A percentile compares a stretch with the other conserved stretches of the same genome.
Evolutionary conservation across 1,140 invertebrate genomes (phyloP).

Genomic region (Cydia strobilella): DNA sequence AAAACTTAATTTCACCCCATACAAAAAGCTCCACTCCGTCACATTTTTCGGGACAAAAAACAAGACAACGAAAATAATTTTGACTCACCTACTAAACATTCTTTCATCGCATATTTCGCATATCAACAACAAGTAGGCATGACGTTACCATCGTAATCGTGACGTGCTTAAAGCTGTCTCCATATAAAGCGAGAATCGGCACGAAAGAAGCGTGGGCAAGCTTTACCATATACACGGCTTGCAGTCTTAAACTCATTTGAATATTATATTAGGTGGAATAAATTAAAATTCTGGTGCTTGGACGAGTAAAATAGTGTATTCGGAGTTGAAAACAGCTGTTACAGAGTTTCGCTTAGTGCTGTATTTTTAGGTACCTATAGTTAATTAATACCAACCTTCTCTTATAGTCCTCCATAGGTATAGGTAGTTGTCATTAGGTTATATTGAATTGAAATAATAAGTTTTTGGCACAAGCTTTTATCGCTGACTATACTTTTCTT

Average conservation of each 20-base stretch:
- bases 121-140: not conserved
- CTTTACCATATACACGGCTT: not conserved
- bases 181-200: constrained; percentile 1
- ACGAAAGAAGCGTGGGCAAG: constrained; percentile 1
- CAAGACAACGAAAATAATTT: too few species aligned
- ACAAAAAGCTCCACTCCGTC: too few species aligned
- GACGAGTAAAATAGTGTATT: not conserved
- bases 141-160: not conserved
- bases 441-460: too few species aligned
- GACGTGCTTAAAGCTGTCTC: not conserved
- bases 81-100: too few species aligned
- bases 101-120: too few species aligned
- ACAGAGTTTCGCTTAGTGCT: not conserved
- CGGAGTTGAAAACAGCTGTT: not conserved
- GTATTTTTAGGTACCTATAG: too few species aligned
- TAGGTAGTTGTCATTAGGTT: not conserved
- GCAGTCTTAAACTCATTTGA: constrained; percentile 4
- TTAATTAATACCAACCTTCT: too few species aligned
- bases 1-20: too few species aligned
- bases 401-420: too few species aligned
- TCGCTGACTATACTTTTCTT: too few species aligned
- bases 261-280: constrained; percentile 8
- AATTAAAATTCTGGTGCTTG: not conserved
- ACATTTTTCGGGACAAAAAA: too few species aligned
- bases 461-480: too few species aligned